Conservation (phyloP, 1,140 invertebrate species). For the Diplogasteroides magnus region DNA sequence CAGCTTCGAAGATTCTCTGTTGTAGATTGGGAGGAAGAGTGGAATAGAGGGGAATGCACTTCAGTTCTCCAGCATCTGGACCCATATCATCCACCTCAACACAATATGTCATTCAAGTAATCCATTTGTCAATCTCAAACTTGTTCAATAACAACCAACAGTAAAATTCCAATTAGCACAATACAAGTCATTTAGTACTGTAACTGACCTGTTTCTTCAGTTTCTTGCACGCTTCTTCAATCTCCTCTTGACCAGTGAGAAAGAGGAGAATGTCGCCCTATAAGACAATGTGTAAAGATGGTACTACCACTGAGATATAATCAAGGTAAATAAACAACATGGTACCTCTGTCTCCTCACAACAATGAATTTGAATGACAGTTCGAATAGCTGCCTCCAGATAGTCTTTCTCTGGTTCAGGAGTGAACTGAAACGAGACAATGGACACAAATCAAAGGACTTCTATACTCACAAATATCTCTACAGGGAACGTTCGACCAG, state of each 20-base stretch:
- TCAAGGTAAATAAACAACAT: too few species aligned
- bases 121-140: too few species aligned
- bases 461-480: constrained; percentile 74
- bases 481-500: constrained; percentile 88
- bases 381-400: constrained; percentile 93
- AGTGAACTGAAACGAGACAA: constrained; percentile 67
- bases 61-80: constrained; percentile 89
- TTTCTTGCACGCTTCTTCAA: constrained; percentile 97
- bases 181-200: too few species aligned
- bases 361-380: constrained; percentile 97
- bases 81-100: constrained; percentile 88
- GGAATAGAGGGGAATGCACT: constrained; percentile 97
- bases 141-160: background rate
- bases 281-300: too few species aligned
- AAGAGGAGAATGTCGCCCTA: constrained; percentile 86
- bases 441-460: background rate
- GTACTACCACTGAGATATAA: too few species aligned
- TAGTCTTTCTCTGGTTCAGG: constrained; percentile 97
- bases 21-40: constrained; percentile 94
- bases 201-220: constrained; percentile 68
- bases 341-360: constrained; percentile 76
- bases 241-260: constrained; percentile 92
- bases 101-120: too few species aligned
- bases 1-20: constrained; percentile 91
- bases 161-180: too few species aligned